phyloP scores from a whole-genome alignment of 2,888 invertebrate species.

The Parochlus steinenii region DNA sequence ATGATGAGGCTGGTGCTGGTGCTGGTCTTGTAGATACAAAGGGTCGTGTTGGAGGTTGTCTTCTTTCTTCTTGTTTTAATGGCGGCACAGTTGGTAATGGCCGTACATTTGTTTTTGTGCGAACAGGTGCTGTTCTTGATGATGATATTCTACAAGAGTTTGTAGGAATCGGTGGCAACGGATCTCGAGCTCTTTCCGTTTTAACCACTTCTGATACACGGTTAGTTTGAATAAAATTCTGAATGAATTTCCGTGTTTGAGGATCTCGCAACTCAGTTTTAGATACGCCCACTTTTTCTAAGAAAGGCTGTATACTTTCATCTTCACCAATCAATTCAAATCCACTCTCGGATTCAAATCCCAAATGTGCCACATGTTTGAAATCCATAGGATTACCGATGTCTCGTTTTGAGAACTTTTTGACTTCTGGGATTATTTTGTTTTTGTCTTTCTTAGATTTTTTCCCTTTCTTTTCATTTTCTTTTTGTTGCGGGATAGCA shows the following conservation, averaged over 20 bases:
- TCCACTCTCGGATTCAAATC: conserved; percentile 84
- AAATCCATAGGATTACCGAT: conserved; percentile 82
- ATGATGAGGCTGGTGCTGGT: conserved; percentile 22
- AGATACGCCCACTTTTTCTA: conserved; percentile 59
- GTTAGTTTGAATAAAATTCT: conserved; percentile 76
- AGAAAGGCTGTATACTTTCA: conserved; percentile 25
- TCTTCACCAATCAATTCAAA: conserved; percentile 48
- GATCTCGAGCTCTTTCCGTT: conserved; percentile 35
- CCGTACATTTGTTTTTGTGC: too few species aligned
- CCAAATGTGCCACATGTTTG: conserved; percentile 78
- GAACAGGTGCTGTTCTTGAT: too few species aligned
- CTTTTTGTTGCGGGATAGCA: too few species aligned
- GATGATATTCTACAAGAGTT: too few species aligned
- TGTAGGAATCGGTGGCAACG: conserved; percentile 18
- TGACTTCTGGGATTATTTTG: too few species aligned
- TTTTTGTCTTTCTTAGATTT: too few species aligned
- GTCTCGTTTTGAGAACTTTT: conserved; percentile 71
- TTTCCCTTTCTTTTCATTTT: too few species aligned
- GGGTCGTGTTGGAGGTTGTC: conserved; percentile 17
- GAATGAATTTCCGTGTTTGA: conserved; percentile 80
- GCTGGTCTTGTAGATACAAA: conserved; percentile 3
- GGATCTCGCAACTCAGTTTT: conserved; percentile 64
- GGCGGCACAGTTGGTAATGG: conserved; percentile 30
- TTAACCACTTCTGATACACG: conserved; percentile 70
- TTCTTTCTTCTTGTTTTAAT: conserved; percentile 23